These are phyloP conservation scores for Hermatobates lingyangjiaoensis DNA, from an alignment of 1,140 invertebrate species.

Conservation along the genomic window DNA sequence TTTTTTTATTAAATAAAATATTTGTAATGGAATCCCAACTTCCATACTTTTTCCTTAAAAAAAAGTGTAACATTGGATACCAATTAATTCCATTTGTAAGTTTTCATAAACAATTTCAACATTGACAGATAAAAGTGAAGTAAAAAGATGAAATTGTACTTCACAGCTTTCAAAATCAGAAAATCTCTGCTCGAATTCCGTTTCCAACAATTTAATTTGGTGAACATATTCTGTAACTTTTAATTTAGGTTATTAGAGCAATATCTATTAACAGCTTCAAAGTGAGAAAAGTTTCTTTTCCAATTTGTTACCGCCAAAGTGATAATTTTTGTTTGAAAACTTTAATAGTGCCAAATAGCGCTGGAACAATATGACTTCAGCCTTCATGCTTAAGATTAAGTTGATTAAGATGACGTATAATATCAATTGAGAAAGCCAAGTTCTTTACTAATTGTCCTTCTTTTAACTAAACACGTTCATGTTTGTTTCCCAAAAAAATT, in stretches of 20 bases:
- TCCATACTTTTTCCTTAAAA: neutral
- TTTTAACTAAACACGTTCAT: neutral
- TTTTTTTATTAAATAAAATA: neutral
- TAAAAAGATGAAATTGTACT: neutral
- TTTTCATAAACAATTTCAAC: neutral
- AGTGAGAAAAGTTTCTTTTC: neutral
- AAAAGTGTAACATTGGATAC: neutral
- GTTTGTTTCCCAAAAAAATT: neutral
- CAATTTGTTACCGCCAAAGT: neutral
- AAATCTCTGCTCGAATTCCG: neutral
- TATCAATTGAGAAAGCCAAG: neutral
- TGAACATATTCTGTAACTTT: neutral
- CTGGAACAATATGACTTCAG: neutral
- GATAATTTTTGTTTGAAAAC: neutral
- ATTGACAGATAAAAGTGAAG: neutral
- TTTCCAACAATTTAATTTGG: neutral
- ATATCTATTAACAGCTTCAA: neutral
- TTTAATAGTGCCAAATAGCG: neutral
- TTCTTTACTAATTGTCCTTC: neutral
- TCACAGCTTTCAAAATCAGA: neutral
- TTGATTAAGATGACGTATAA: neutral
- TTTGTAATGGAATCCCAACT: neutral
- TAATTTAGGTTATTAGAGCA: neutral
- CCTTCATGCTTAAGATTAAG: neutral
- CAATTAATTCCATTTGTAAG: neutral